Conservation (phyloP, 1,140 invertebrate species). For the Littorina saxatilis region DNA sequence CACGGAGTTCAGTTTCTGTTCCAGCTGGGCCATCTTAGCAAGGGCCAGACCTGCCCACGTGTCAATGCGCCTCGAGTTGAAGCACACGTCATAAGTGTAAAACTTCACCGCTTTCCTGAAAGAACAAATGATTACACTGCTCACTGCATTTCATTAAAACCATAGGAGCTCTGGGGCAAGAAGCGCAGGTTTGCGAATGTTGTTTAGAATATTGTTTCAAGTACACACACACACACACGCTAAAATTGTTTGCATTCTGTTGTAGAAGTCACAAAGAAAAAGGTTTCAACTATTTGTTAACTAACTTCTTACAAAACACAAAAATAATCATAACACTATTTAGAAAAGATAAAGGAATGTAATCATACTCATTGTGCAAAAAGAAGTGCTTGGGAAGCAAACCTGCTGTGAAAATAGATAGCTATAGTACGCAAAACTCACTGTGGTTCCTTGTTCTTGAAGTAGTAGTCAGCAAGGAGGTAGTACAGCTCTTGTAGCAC, state of each 20-base stretch:
- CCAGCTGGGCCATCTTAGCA: constrained; percentile 86
- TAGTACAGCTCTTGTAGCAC: constrained; percentile 86
- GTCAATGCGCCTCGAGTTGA: constrained; percentile 87
- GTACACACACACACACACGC: background rate
- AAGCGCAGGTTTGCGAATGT: too few species aligned
- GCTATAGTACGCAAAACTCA: constrained; percentile 66
- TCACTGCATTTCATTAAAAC: too few species aligned
- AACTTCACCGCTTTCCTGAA: constrained; percentile 85
- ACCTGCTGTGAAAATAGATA: too few species aligned
- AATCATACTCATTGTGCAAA: too few species aligned
- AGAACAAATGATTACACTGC: background rate
- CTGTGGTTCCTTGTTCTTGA: constrained; percentile 88
- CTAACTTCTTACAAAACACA: too few species aligned
- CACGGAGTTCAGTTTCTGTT: constrained; percentile 87
- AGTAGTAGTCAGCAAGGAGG: constrained; percentile 92
- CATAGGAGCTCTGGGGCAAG: too few species aligned
- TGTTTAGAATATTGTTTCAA: too few species aligned
- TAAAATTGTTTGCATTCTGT: too few species aligned
- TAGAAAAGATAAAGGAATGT: too few species aligned
- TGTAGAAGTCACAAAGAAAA: too few species aligned
- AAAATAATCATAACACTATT: too few species aligned
- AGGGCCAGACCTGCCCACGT: constrained; percentile 95
- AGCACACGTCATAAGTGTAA: constrained; percentile 88
- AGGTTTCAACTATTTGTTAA: too few species aligned
- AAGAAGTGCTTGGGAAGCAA: background rate